These are phyloP conservation scores for Nezara viridula DNA, from an alignment of 2,888 invertebrate genomes.

Conservation along the genomic window DNA sequence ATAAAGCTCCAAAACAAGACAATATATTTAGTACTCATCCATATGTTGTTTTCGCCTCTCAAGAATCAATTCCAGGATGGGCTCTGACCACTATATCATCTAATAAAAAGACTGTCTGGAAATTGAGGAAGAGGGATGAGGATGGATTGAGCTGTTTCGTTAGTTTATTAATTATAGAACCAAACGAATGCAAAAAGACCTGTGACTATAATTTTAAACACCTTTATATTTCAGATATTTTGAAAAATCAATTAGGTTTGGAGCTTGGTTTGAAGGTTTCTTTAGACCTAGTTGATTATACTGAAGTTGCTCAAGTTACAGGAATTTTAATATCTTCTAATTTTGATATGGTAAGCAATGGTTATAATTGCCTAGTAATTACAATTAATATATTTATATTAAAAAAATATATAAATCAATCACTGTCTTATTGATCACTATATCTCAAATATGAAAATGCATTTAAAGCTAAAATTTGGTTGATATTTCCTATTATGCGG, in stretches of 20 bases:
- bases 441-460: too few relatives aligned
- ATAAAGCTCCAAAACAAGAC: conserved; percentile 26
- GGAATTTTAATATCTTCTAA: conserved; percentile 70
- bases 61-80: conserved; percentile 53
- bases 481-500: too few relatives aligned
- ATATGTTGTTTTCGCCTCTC: conserved; percentile 60
- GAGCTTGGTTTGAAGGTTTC: conserved; percentile 74
- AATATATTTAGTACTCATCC: conserved; percentile 59
- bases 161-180: conserved; percentile 20
- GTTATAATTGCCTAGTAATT: background rate
- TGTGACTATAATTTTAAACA: conserved; percentile 66
- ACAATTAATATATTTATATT: too few relatives aligned
- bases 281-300: conserved; percentile 71
- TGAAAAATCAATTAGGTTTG: conserved; percentile 73
- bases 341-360: conserved; percentile 67
- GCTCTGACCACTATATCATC: background rate
- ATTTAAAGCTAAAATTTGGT: too few relatives aligned
- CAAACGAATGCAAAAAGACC: background rate
- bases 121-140: conserved; percentile 13
- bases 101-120: conserved; percentile 35
- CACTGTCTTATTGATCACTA: too few relatives aligned
- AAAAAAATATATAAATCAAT: too few relatives aligned
- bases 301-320: conserved; percentile 71
- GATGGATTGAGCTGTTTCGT: background rate
- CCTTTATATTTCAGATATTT: conserved; percentile 72